These are phyloP conservation scores for Tipula unca DNA, from an alignment of 2,888 invertebrate species.

Conservation along the genomic window DNA sequence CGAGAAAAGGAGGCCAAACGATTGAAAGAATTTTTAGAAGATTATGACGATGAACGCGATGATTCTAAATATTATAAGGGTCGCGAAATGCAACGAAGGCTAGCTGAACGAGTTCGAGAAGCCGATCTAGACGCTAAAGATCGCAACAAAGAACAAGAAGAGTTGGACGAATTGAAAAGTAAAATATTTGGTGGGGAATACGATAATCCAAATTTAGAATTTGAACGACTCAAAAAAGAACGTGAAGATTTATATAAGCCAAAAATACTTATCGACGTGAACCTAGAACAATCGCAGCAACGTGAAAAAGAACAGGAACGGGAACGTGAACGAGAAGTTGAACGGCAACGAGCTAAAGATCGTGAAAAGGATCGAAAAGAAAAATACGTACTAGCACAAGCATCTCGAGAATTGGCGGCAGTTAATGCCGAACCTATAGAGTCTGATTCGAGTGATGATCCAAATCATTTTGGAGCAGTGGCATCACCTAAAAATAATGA, in stretches of 20 bases:
- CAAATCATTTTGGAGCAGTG: slow-evolving; percentile 23
- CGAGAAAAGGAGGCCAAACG: slow-evolving; percentile 85
- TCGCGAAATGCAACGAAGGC: slow-evolving; percentile 79
- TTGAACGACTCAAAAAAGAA: slow-evolving; percentile 60
- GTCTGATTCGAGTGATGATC: slow-evolving; percentile 51
- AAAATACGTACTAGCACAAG: slow-evolving; percentile 48
- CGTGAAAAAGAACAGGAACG: slow-evolving; percentile 50
- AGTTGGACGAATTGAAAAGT: slow-evolving; percentile 73
- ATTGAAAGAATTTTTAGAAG: slow-evolving; percentile 95
- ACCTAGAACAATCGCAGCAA: slow-evolving; percentile 51
- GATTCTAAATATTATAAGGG: slow-evolving; percentile 96
- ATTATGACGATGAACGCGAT: slow-evolving; percentile 97
- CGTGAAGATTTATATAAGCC: slow-evolving; percentile 79
- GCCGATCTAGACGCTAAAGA: slow-evolving; percentile 87
- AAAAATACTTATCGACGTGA: slow-evolving; percentile 65
- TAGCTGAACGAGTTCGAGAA: slow-evolving; percentile 88
- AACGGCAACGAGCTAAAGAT: slow-evolving; percentile 38
- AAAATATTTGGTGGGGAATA: slow-evolving; percentile 63
- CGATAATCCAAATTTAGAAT: slow-evolving; percentile 56
- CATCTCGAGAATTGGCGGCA: slow-evolving; percentile 52
- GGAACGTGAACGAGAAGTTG: slow-evolving; percentile 44
- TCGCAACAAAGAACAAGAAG: slow-evolving; percentile 78
- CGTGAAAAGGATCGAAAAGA: slow-evolving; percentile 38
- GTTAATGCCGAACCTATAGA: slow-evolving; percentile 67
- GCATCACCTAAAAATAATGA: slow-evolving; percentile 18